phyloP scores from a whole-genome alignment of 2,888 invertebrate genomes.

The Rhagium mordax region DNA sequence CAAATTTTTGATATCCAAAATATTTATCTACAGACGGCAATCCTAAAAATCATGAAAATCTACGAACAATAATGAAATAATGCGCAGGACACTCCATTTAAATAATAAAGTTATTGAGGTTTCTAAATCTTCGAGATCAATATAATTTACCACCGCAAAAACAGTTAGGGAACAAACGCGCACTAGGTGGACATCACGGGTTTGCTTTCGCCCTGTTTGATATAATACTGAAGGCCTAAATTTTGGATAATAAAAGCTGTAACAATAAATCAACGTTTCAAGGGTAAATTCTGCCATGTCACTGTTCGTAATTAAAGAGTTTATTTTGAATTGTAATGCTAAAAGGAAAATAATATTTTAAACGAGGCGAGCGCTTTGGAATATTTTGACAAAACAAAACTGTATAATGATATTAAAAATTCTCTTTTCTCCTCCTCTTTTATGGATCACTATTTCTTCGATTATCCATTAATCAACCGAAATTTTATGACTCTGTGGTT shows the following conservation, averaged over 20 bases:
- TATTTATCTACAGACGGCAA: too few species aligned
- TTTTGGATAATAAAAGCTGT: not conserved
- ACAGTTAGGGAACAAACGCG: too few species aligned
- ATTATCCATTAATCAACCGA: not conserved
- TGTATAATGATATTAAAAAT: not conserved
- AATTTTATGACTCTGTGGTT: not conserved
- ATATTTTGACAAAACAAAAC: not conserved
- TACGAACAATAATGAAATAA: too few species aligned
- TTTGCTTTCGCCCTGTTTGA: not conserved
- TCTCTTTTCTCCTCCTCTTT: not conserved
- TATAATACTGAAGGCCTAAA: not conserved
- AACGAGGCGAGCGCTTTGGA: not conserved
- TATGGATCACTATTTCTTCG: not conserved
- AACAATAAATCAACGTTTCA: constrained; percentile 4
- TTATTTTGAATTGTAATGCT: not conserved
- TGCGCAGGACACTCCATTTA: too few species aligned
- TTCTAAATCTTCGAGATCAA: too few species aligned
- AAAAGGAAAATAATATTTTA: not conserved
- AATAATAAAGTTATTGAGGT: too few species aligned
- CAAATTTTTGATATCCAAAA: too few species aligned
- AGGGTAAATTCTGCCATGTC: constrained; percentile 11
- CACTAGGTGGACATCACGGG: too few species aligned
- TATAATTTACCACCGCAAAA: too few species aligned
- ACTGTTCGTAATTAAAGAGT: not conserved
- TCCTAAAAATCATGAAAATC: too few species aligned